Evolutionary conservation across 2,888 invertebrate species (phyloP).

Genomic region (Napeogenes inachia): DNA sequence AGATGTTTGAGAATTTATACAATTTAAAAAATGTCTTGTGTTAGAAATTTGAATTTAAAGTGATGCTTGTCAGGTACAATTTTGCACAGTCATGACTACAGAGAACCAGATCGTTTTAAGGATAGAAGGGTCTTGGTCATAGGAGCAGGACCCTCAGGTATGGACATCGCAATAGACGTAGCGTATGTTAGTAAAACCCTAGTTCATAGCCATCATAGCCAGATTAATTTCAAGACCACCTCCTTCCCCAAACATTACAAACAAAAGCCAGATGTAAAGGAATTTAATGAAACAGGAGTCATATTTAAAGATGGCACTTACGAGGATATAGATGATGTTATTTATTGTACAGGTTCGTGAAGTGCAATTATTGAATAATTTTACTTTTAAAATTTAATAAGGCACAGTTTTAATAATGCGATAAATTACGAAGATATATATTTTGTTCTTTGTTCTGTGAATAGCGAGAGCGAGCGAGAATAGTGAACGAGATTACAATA

Average conservation of each 20-base stretch:
- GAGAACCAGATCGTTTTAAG: conserved; percentile 77
- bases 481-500: no score
- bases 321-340: conserved; percentile 79
- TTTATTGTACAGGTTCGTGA: conserved; percentile 83
- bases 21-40: no score
- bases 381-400: not conserved
- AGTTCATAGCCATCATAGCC: conserved; percentile 73
- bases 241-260: conserved; percentile 69
- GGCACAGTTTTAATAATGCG: not conserved
- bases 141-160: conserved; percentile 85
- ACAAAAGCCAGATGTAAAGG: conserved; percentile 72
- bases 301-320: conserved; percentile 78
- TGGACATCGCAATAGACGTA: conserved; percentile 83
- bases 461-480: no score
- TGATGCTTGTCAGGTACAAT: conserved; percentile 70
- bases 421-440: no score
- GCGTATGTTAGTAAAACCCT: conserved; percentile 60
- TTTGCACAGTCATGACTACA: conserved; percentile 86
- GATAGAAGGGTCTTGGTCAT: conserved; percentile 80
- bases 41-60: no score
- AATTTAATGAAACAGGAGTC: conserved; percentile 71
- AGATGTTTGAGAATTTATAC: no score
- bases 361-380: not conserved
- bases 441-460: no score
- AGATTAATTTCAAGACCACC: conserved; percentile 51